These are phyloP conservation scores for Vesta saturnalis DNA, from an alignment of 2,888 invertebrate species.

Conservation along the genomic window DNA sequence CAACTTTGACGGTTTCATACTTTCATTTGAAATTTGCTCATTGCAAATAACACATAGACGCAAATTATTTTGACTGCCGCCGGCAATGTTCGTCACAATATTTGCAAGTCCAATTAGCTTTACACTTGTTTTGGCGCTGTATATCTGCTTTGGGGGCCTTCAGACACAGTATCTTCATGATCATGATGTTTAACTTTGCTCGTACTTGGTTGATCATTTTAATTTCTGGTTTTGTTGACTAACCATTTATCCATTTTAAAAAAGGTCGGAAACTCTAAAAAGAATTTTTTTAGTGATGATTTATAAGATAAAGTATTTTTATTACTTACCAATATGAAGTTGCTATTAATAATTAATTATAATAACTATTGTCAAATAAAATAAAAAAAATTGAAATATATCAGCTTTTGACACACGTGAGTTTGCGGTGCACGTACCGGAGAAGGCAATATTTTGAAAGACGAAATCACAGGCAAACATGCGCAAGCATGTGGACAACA, in stretches of 20 bases:
- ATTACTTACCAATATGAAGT: constrained; percentile 19
- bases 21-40: constrained; percentile 35
- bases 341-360: no score
- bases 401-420: no score
- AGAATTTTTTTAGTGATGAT: neutral
- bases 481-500: no score
- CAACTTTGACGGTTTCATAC: constrained; percentile 42
- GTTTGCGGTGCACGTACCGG: no score
- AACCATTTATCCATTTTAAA: no score
- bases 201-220: neutral
- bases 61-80: constrained; percentile 24
- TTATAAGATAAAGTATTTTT: constrained; percentile 12
- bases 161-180: no score
- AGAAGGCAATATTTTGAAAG: no score
- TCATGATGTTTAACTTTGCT: neutral
- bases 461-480: no score
- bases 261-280: no score
- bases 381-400: no score
- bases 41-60: no score
- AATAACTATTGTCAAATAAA: constrained; percentile 17
- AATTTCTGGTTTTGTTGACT: no score
- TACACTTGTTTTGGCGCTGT: constrained; percentile 15
- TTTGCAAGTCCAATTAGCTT: constrained; percentile 20
- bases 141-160: constrained; percentile 4
- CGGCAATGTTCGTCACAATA: constrained; percentile 15